Base-by-base conservation (phyloP, 2,888 invertebrate genomes). In the Apocheima hispidaria region DNA sequence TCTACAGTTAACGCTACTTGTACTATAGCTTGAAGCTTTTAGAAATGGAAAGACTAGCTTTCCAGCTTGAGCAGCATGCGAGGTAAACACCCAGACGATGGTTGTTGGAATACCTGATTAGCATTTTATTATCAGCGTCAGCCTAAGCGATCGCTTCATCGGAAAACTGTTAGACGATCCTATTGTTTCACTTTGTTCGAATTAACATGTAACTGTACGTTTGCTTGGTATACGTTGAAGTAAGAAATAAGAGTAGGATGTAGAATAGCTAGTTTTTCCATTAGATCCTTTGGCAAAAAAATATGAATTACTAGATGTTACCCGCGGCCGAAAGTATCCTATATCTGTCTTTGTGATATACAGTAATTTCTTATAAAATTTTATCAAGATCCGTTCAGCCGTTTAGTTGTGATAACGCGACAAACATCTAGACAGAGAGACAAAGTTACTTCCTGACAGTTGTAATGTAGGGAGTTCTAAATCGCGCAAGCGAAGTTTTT, bases 61-160 rank as follows among this genome's bases (percentile, higher is more conserved):
- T 71, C 53, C n/a, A n/a, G n/a, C n/a, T n/a, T n/a, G n/a, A n/a
- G n/a, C n/a, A n/a, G n/a, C n/a, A n/a, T n/a, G n/a, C n/a, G n/a
- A 76, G 83, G 82, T 84, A 81, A 82, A 82, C 74, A 79, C 70
- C 75, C 81, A 80, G 74, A 63, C 77, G 71, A 79, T 77, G 65
- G 72, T 65, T 73, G 62, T 74, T 73, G 66, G 64, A 75, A 73
- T 67, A 70, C 61, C 78, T 77, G 52, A 79, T 84, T 84, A 77
- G 72, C 79, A 82, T 85, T 82, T 82, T 82, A 82, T 79, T 74
- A 71, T 70, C 67, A 56, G 49, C 38, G 65, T 65, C 64, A 63
- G 65, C 63, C 73, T 72, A 77, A 77, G 78, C 72, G 72, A 71
- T 73, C 62, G 73, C 69, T 74, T 75, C 71, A 73, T 74, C 69